Evolutionary conservation across 2,113 vertebrate species (phyloP).

Genomic region (Chaetodon trifascialis): DNA sequence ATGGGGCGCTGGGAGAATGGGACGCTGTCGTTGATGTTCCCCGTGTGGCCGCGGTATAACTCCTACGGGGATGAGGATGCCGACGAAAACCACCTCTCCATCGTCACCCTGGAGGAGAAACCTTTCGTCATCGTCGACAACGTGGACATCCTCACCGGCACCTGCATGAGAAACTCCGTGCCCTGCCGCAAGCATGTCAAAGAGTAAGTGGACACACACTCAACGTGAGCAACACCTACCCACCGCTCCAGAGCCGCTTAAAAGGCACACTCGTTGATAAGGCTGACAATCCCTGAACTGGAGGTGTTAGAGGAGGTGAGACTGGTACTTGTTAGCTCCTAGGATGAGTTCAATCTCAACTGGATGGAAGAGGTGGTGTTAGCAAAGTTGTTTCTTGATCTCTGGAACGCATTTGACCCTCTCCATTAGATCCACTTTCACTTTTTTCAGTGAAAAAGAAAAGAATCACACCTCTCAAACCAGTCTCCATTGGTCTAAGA

Average conservation of each 20-base stretch:
- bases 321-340: conserved; percentile 10
- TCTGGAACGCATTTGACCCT: neutral
- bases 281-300: neutral
- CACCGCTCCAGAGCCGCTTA: conserved; percentile 15
- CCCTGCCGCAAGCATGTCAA: conserved; percentile 94
- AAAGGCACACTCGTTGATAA: neutral
- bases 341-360: neutral
- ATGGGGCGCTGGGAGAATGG: conserved; percentile 98
- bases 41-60: conserved; percentile 96
- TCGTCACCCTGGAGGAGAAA: conserved; percentile 97
- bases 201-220: conserved; percentile 86
- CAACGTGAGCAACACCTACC: neutral
- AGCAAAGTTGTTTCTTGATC: neutral
- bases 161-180: conserved; percentile 96
- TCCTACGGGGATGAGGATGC: conserved; percentile 93
- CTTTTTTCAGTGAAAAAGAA: neutral
- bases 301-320: neutral
- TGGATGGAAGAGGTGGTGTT: neutral
- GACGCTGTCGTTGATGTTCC: conserved; percentile 90
- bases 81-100: conserved; percentile 95
- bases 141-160: conserved; percentile 95
- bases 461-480: conserved; percentile 16
- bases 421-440: neutral
- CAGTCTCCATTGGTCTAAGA: conserved; percentile 36
- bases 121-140: conserved; percentile 98